Base-by-base conservation (phyloP, 2,113 vertebrate genomes). In the Albula glossodonta region DNA sequence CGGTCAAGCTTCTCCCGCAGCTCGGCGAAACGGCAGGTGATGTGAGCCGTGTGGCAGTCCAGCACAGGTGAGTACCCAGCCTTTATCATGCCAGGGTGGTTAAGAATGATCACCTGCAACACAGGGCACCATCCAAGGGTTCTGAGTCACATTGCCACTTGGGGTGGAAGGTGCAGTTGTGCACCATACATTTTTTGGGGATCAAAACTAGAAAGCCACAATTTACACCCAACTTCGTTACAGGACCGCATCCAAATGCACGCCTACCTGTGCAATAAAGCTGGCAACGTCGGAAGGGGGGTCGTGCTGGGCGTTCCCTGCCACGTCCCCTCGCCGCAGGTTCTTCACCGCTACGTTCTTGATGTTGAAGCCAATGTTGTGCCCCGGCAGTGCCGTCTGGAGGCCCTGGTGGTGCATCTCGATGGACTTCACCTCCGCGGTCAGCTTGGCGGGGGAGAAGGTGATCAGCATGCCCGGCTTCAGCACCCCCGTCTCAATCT, bases 1-100 rank as follows among this genome's bases (percentile, higher is more conserved):
- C 96, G 88, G 90, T 97, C 94, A 0, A 96, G 83, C 88, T 96
- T 97, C 91, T 96, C 95, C 90, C 81, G 92, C 41, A 97, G 92
- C 92, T 96, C 96, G 0, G 93, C 87, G 48, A 97, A 96, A 87
- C 94, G 91, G 81, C 96, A 97, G 31, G 95, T 96, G 15, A 95
- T 92, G 1, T 97, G 96, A 25, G 95, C 88, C 0, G 96, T 96
- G 92, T 97, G 96, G 90, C 96, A 96, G 92, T 96, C 96, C 56
- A 97, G 91, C 19, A 97, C 96, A 0, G 96, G 96, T 0, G 94
- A 95, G 90, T 97, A 97, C 15, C 96, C 95, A 0, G 88, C 85
- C 87, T 94, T 95, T 9, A 97, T 92, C 84, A 89, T 95, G 3
- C 96, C 96, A 53, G 96, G 96, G 80, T 97, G 96, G 91, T 97